These are phyloP conservation scores for Popillia japonica DNA, from an alignment of 1,140 invertebrate genomes.

Conservation along the genomic window DNA sequence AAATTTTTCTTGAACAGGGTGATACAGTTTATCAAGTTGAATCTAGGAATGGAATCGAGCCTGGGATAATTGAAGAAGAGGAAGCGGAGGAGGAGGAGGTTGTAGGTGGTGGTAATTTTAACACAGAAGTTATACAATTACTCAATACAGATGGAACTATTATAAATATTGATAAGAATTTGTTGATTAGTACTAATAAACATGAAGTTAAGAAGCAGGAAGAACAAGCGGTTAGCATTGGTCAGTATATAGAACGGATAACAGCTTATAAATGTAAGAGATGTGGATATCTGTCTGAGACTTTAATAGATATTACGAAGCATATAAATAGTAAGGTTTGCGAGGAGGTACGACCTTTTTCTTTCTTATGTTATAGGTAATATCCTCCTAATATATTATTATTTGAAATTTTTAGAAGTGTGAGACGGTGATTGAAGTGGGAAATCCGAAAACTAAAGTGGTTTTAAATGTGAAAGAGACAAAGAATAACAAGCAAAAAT, in stretches of 20 bases:
- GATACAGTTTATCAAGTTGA: constrained; percentile 27
- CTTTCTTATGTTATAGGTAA: background rate
- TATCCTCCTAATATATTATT: background rate
- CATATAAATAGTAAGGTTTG: constrained; percentile 46
- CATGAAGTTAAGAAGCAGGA: background rate
- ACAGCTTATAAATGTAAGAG: constrained; percentile 52
- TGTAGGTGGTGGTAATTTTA: constrained; percentile 37
- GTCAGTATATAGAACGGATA: constrained; percentile 41
- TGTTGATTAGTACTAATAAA: constrained; percentile 27
- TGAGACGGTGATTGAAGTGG: constrained; percentile 4
- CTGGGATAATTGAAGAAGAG: background rate
- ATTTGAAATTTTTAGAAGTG: background rate
- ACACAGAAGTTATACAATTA: constrained; percentile 43
- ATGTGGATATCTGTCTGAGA: constrained; percentile 50
- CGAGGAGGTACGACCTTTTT: constrained; percentile 37
- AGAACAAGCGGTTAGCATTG: background rate
- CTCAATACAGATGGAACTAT: constrained; percentile 48
- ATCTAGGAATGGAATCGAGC: background rate
- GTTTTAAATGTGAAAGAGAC: constrained; percentile 46
- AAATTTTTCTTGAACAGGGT: constrained; percentile 18
- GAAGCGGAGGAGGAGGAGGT: background rate
- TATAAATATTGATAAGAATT: constrained; percentile 43
- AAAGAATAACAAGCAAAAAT: constrained; percentile 44
- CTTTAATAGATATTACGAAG: constrained; percentile 45
- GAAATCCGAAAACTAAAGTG: constrained; percentile 42